Percentiles rank a stretch among this genome's conserved stretches.
Conservation (phyloP, 2,797 vertebrate species). For the Pygocentrus nattereri region DNA sequence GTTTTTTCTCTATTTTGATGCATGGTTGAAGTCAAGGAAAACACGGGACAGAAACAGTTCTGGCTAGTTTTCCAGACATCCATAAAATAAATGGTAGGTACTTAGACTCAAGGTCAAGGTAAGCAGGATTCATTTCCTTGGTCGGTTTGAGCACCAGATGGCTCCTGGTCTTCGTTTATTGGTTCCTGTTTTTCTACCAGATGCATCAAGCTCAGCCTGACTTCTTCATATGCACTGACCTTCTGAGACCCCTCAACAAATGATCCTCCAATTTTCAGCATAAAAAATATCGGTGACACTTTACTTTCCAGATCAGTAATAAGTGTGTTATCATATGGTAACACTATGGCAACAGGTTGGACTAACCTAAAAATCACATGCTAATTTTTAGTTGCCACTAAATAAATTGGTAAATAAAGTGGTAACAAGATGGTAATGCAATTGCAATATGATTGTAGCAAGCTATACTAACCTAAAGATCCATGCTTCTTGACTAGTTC, state of each 20-base stretch:
- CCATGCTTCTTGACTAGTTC: no score
- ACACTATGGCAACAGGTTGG: no score
- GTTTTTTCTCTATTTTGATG: constrained; percentile 21
- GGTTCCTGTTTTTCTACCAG: constrained; percentile 35
- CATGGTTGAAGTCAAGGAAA: constrained; percentile 5
- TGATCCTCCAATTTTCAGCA: neutral
- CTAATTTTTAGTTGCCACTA: no score
- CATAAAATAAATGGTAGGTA: neutral
- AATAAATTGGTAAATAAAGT: no score
- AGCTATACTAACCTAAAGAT: no score
- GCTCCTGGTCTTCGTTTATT: constrained; percentile 34
- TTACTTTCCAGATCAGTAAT: no score
- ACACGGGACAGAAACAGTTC: neutral
- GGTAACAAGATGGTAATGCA: no score
- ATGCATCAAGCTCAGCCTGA: neutral
- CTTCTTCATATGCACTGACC: neutral
- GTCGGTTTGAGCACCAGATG: constrained; percentile 8
- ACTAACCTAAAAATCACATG: no score
- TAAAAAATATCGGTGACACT: no score
- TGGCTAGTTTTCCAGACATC: neutral
- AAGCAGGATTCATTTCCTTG: constrained; percentile 51
- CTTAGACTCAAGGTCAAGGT: constrained; percentile 41
- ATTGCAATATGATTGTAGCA: no score
- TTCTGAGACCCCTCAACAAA: neutral
- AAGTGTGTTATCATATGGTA: no score